These are phyloP conservation scores for Caenorhabditis latens DNA, from an alignment of 1,140 invertebrate species.

Conservation along the genomic window DNA sequence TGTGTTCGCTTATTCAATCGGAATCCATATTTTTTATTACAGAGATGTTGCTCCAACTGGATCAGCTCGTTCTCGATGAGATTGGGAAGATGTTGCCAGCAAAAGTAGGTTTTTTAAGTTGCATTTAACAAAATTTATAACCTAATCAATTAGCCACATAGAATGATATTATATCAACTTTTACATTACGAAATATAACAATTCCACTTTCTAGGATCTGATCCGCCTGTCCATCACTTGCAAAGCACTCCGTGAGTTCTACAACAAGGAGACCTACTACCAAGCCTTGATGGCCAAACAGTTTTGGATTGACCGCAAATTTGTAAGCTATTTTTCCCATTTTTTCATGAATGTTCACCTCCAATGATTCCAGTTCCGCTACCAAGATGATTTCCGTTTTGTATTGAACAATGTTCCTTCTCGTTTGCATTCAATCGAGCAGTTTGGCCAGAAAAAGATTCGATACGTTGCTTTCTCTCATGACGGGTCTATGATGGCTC, in stretches of 20 bases:
- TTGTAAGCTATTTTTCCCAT: constrained; percentile 23
- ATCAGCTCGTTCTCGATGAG: neutral
- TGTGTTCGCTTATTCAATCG: neutral
- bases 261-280: neutral
- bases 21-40: neutral
- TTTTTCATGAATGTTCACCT: neutral
- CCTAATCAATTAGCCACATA: too few relatives aligned
- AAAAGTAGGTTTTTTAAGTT: neutral
- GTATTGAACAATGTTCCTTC: neutral
- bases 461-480: neutral
- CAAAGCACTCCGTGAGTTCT: neutral
- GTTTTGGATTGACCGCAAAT: neutral
- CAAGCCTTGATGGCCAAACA: neutral
- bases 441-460: neutral
- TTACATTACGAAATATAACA: too few relatives aligned
- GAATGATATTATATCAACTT: too few relatives aligned
- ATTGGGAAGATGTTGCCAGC: neutral
- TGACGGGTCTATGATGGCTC: neutral
- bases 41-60: neutral
- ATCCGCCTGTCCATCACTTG: neutral
- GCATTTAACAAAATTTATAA: too few relatives aligned
- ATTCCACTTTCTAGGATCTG: too few relatives aligned
- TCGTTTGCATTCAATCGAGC: neutral
- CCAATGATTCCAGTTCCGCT: constrained; percentile 23
- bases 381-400: neutral